These are phyloP conservation scores for Muraenolepis orangiensis DNA, from an alignment of 2,797 vertebrate species.

Conservation along the genomic window DNA sequence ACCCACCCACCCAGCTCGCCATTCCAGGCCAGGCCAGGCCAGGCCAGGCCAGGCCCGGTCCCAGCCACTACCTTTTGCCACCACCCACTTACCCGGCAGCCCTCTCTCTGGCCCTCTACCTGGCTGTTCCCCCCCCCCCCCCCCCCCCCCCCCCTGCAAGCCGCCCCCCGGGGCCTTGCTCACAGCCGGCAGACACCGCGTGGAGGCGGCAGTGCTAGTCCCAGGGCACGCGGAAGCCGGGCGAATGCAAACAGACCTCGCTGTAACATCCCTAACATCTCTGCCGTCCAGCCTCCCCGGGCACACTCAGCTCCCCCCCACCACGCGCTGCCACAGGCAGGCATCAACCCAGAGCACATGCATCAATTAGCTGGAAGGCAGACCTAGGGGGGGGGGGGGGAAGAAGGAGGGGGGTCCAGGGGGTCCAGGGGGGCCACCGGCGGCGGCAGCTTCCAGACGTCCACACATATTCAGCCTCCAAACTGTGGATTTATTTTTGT, in stretches of 20 bases:
- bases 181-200: constrained; percentile 60
- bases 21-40: constrained; percentile 53
- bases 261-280: constrained; percentile 53
- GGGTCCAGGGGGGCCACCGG: constrained; percentile 20
- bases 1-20: constrained; percentile 63
- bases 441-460: constrained; percentile 42
- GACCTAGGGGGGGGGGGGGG: too few relatives aligned
- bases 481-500: neutral
- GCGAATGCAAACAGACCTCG: constrained; percentile 65
- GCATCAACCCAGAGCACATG: constrained; percentile 60
- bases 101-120: constrained; percentile 67
- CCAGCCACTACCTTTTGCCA: constrained; percentile 61
- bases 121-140: constrained; percentile 68
- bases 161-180: constrained; percentile 50
- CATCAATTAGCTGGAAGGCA: constrained; percentile 66
- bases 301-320: constrained; percentile 57
- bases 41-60: constrained; percentile 48
- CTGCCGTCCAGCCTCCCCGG: constrained; percentile 56
- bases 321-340: constrained; percentile 60
- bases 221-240: constrained; percentile 59
- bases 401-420: constrained; percentile 55
- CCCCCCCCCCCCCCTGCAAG: constrained; percentile 67
- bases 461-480: neutral
- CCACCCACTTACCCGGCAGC: constrained; percentile 68
- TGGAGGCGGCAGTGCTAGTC: constrained; percentile 68